A percentile compares a stretch with the other conserved stretches of the same genome.
Evolutionary conservation across 2,797 vertebrate species (phyloP).

Genomic region (Hydrophis major): DNA sequence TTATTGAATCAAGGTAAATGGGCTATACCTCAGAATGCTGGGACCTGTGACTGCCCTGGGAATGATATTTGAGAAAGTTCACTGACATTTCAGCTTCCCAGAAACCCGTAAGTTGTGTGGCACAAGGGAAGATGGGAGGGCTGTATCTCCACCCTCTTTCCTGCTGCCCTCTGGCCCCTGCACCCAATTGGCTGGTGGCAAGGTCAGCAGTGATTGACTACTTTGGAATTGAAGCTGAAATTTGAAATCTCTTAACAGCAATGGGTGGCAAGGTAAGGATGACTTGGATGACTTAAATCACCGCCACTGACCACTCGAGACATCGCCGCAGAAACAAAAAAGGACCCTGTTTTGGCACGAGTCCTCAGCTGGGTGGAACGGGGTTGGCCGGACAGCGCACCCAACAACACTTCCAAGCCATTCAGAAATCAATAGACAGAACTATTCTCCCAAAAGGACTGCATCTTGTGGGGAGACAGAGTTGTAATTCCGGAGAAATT

Average conservation of each 20-base stretch:
- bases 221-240: not conserved
- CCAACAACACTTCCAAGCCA: too few species aligned
- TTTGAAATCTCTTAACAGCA: not conserved
- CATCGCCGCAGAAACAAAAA: too few species aligned
- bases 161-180: not conserved
- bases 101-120: not conserved
- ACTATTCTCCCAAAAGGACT: too few species aligned
- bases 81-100: not conserved
- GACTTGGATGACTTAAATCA: not conserved
- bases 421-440: too few species aligned
- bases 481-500: too few species aligned
- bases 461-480: too few species aligned
- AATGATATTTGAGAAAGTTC: not conserved
- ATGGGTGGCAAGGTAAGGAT: not conserved
- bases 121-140: not conserved
- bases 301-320: not conserved
- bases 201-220: not conserved
- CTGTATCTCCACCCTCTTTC: not conserved
- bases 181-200: not conserved
- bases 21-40: not conserved
- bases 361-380: not conserved
- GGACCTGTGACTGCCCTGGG: not conserved
- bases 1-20: not conserved
- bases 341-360: too few species aligned
- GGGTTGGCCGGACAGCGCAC: too few species aligned